Evolutionary conservation across 2,888 invertebrate species (phyloP), one percentile per base, ranked within the genome.

Genomic region (Sinelater perroti): DNA sequence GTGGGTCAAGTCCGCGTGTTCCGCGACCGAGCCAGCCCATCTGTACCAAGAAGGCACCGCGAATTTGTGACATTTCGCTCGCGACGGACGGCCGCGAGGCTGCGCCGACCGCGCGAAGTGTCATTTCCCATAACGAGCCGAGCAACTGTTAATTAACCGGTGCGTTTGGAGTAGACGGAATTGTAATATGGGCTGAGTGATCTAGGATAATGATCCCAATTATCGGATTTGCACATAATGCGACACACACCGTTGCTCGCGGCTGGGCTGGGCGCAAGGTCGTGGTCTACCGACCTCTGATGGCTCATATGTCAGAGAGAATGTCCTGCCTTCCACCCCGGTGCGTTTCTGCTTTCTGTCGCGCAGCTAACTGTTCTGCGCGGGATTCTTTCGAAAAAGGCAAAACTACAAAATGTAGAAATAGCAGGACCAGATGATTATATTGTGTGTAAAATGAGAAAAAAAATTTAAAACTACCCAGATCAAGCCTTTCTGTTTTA

Each of bases 221-320:
- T 73, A 73, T 73, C 71, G 72, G 71, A 75, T 74, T 74, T 75
- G 73, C 74, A 75, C 74, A 73, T 74, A 74, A 73, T 74, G 69
- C 69, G 73, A 65, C 63, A 67, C 64, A 68, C 63, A 63, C 60
- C 64, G 66, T 59, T 68, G 66, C 57, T 60, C 65, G 61, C 65
- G 67, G 70, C 67, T 67, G 67, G 68, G 67, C 61, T 70, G 66
- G 72, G 70, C 70, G 63, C 71, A 73, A 73, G 72, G 71, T 67
- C 67, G 65, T 66, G 67, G 64, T 69, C 65, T 63, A 65, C 65
- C 67, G 63, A 66, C 63, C 66, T 65, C 65, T 61, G 62, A 62
- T 65, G 62, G 47, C 61, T 47, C 61, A 59, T 52, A 53, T 62
- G 61, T 63, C 63, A 63, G 53, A 61, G 52, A 56, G 53, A 61